These are phyloP conservation scores for Cosmia pyralina DNA, from an alignment of 2,888 invertebrate genomes.

Conservation along the genomic window DNA sequence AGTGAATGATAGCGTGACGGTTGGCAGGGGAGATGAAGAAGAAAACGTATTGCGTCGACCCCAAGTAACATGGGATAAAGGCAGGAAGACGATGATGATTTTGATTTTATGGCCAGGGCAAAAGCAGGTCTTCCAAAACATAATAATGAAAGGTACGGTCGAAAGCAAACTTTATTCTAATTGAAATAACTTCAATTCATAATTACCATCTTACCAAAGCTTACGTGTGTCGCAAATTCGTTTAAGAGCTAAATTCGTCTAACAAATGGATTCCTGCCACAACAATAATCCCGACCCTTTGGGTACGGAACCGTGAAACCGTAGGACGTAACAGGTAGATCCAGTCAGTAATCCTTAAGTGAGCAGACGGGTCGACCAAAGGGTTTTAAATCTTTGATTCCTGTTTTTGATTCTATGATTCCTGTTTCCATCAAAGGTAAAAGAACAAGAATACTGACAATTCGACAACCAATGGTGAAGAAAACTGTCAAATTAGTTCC, in stretches of 20 bases:
- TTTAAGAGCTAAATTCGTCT: conserved; percentile 37
- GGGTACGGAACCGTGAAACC: conserved; percentile 44
- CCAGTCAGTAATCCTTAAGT: conserved; percentile 43
- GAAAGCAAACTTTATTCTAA: background rate
- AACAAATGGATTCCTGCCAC: conserved; percentile 47
- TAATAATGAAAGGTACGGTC: no score
- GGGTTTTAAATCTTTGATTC: conserved; percentile 23
- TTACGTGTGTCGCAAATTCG: conserved; percentile 31
- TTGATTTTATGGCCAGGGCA: no score
- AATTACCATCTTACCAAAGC: conserved; percentile 15
- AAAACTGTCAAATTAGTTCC: no score
- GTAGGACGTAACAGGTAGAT: conserved; percentile 52
- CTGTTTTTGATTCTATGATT: conserved; percentile 13
- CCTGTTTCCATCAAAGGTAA: background rate
- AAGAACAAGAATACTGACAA: no score
- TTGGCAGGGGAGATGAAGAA: no score
- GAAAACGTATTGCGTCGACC: no score
- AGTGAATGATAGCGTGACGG: no score
- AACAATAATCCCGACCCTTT: conserved; percentile 52
- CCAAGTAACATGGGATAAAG: no score
- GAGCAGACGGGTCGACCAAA: conserved; percentile 30
- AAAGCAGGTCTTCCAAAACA: no score
- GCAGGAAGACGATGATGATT: no score
- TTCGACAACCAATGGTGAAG: no score
- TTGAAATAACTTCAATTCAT: conserved; percentile 6